These are phyloP conservation scores for Apocrypta bakeri DNA, from an alignment of 1,140 invertebrate species.

Conservation along the genomic window DNA sequence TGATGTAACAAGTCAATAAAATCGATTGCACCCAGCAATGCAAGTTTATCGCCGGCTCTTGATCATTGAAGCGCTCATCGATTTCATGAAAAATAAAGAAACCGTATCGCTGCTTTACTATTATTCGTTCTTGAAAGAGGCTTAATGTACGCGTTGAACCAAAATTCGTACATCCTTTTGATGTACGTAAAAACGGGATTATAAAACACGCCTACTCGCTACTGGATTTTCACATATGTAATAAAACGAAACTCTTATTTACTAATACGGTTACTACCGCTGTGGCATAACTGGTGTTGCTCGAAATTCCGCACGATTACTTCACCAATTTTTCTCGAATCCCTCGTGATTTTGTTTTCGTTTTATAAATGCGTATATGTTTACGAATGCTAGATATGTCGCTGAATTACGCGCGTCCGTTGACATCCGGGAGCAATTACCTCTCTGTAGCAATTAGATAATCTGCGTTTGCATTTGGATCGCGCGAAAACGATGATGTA, in stretches of 20 bases:
- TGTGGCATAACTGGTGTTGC: background rate
- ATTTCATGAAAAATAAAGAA: background rate
- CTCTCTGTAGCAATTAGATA: background rate
- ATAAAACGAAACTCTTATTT: background rate
- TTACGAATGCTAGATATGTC: too few species aligned
- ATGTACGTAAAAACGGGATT: conserved; percentile 36
- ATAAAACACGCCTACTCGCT: conserved; percentile 17
- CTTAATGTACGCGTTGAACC: too few species aligned
- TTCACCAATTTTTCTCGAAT: background rate
- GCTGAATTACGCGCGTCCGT: background rate
- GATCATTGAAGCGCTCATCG: background rate
- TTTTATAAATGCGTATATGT: too few species aligned
- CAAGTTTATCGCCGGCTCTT: background rate
- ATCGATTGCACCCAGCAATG: background rate
- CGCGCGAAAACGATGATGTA: background rate
- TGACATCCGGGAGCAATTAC: background rate
- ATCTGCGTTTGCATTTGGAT: background rate
- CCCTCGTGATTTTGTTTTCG: background rate
- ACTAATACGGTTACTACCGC: background rate
- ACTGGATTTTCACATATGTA: background rate
- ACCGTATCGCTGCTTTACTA: background rate
- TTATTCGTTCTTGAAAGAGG: background rate
- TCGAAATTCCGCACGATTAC: background rate
- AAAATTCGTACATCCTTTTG: too few species aligned
- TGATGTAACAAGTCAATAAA: background rate